Base-by-base conservation (phyloP, 2,888 invertebrate species). In the Ophonus ardosiacus region DNA sequence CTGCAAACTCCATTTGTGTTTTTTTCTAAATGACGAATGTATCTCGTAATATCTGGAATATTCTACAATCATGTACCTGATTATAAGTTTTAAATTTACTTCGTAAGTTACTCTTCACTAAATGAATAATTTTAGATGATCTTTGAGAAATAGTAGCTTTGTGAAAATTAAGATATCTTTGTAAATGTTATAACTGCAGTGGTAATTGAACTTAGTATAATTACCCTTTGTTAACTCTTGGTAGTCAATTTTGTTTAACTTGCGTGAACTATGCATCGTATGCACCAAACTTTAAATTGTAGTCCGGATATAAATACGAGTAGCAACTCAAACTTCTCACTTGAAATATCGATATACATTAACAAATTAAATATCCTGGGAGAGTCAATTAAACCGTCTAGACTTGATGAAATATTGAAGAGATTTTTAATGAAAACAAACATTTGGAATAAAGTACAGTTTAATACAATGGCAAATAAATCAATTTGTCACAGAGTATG, bases 401-500 rank as follows among this genome's bases (percentile, higher is more conserved):
- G 38, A 68, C 68, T 31, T 15, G 24, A 15, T 68, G 31, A 68
- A 68, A 68, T 38, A 68, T 68, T 40, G 68, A 38, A 68, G n/a
- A 15, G 38, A 38, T 40, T 38, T n/a, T 38, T 68, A 38, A n/a
- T 38, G 31, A 31, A 68, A 31, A 38, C n/a, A 68, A 68, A 13
- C 38, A n/a, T 68, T 38, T n/a, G 31, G 38, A 68, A 68, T 38
- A n/a, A 63, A 63, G 8, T 24, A 13, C 5, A 63, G 21, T 10
- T 18, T 68, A 68, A 68, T 68, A 15, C 38, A 40, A 68, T 38
- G 38, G 38, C 68, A 38, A 24, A 68, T 68, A 68, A 68, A 63
- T 63, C 63, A 63, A 24, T 63, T 63, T 24, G 24, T 63, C 24
- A 5, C 13, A 31, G 63, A 8, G 8, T 24, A 63, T 63, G 63